Evolutionary conservation across 2,888 invertebrate genomes (phyloP).

Genomic region (Cephus sareptanus): DNA sequence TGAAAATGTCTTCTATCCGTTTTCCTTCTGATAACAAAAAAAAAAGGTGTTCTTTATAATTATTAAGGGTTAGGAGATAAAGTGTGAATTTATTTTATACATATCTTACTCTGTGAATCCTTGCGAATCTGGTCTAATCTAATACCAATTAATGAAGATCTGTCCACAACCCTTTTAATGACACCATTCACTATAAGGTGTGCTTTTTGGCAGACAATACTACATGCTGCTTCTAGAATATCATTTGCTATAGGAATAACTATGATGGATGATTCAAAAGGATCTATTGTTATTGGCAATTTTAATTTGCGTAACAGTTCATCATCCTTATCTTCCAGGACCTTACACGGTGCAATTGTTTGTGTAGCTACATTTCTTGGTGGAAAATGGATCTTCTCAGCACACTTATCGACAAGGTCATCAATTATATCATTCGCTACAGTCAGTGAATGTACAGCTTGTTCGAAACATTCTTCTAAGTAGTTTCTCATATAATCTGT

Average conservation of each 20-base stretch:
- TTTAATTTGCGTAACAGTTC: slow-evolving; percentile 36
- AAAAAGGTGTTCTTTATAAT: background rate
- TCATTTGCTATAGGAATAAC: slow-evolving; percentile 28
- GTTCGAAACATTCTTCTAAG: slow-evolving; percentile 33
- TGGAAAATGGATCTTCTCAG: slow-evolving; percentile 27
- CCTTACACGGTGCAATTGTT: slow-evolving; percentile 35
- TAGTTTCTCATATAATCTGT: slow-evolving; percentile 24
- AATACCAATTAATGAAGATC: slow-evolving; percentile 17
- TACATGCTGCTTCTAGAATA: slow-evolving; percentile 23
- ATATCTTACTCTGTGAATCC: slow-evolving; percentile 27
- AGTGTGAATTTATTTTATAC: background rate
- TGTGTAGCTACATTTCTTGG: slow-evolving; percentile 30
- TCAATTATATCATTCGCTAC: slow-evolving; percentile 31
- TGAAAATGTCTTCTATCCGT: slow-evolving; percentile 14
- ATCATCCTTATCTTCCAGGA: slow-evolving; percentile 32
- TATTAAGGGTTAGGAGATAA: background rate
- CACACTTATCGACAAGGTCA: slow-evolving; percentile 37
- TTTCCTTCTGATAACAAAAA: background rate
- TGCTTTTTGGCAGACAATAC: slow-evolving; percentile 24
- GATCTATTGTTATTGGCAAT: slow-evolving; percentile 30
- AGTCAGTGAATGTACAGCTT: slow-evolving; percentile 23
- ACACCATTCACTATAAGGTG: slow-evolving; percentile 11
- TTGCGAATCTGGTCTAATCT: slow-evolving; percentile 30
- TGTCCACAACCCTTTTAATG: slow-evolving; percentile 20
- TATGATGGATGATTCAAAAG: slow-evolving; percentile 34